Conservation (phyloP, 2,888 invertebrate genomes). For the Halictus ligatus region DNA sequence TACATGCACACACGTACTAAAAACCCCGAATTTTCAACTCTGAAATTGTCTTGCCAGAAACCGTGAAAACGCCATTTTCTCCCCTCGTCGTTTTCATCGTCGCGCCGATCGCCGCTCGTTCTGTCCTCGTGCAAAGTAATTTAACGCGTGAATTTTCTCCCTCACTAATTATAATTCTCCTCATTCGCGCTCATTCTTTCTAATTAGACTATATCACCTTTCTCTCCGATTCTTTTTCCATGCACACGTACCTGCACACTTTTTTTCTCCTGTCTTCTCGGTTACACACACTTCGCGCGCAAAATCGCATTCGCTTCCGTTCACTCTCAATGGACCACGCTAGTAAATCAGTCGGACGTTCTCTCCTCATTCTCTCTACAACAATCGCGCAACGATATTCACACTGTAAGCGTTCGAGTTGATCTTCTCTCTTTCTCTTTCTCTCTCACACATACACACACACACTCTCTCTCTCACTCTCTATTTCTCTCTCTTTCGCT, state of each 20-base stretch:
- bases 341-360: background rate
- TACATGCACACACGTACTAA: background rate
- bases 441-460: background rate
- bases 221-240: conserved; percentile 12
- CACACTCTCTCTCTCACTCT: background rate
- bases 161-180: conserved; percentile 57
- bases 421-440: conserved; percentile 62
- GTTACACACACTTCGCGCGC: conserved; percentile 16
- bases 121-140: conserved; percentile 80
- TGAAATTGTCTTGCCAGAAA: conserved; percentile 30
- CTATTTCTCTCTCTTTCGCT: background rate
- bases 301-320: conserved; percentile 23
- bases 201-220: conserved; percentile 44
- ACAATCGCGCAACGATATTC: conserved; percentile 22
- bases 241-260: background rate
- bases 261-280: conserved; percentile 14
- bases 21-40: background rate
- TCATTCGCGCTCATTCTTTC: conserved; percentile 57
- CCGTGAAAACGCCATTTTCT: conserved; percentile 46
- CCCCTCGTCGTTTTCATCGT: conserved; percentile 43
- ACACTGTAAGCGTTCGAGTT: conserved; percentile 64
- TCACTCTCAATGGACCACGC: background rate
- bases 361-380: background rate
- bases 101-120: conserved; percentile 79
- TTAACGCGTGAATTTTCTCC: conserved; percentile 80